Percentiles rank a stretch among this genome's conserved stretches.
phyloP scores from a whole-genome alignment of 2,113 vertebrate genomes.

The Oreochromis aureus region DNA sequence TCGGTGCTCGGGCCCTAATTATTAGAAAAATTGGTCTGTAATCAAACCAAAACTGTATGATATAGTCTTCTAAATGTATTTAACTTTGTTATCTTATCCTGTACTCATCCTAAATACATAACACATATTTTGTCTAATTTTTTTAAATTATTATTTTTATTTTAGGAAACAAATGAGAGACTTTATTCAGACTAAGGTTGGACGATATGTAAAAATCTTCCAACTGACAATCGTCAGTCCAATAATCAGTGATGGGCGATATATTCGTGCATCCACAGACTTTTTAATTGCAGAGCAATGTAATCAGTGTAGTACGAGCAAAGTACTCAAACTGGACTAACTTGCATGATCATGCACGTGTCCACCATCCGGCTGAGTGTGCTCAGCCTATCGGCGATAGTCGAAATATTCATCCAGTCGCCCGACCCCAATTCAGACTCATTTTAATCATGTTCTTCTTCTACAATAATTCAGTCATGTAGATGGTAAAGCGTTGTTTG shows the following conservation, averaged over 20 bases:
- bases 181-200: accelerated
- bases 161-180: not conserved
- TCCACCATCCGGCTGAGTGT: accelerated
- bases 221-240: accelerated
- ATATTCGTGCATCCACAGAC: not conserved
- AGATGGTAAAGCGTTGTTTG: not conserved
- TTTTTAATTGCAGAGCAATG: not conserved
- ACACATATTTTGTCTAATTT: accelerated
- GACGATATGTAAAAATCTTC: accelerated
- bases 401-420: accelerated
- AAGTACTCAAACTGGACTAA: accelerated
- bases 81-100: not conserved
- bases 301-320: not conserved
- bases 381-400: accelerated
- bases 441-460: accelerated
- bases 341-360: not conserved
- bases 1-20: not conserved
- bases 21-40: not conserved
- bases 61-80: not conserved
- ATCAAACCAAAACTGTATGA: not conserved
- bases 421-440: accelerated
- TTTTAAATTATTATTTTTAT: not conserved
- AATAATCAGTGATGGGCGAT: accelerated
- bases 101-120: not conserved
- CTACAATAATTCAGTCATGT: not conserved